These are phyloP conservation scores for Camponotus vicinus DNA, from an alignment of 1,140 invertebrate species.

Conservation along the genomic window DNA sequence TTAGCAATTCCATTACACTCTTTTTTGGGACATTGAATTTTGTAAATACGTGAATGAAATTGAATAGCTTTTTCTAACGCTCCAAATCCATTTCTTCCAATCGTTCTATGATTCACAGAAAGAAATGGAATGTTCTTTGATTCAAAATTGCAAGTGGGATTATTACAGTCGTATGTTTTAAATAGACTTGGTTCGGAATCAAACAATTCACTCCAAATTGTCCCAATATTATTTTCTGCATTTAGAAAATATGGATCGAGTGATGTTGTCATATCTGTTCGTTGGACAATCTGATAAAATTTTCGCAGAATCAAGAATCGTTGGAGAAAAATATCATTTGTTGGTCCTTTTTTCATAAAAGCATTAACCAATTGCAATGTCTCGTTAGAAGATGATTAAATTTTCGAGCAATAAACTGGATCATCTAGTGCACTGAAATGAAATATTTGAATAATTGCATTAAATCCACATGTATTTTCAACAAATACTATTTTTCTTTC, in stretches of 20 bases:
- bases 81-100: neutral
- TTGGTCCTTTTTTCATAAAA: slow-evolving; percentile 24
- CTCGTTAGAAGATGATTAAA: neutral
- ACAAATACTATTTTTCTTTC: neutral
- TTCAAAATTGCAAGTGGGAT: neutral
- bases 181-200: neutral
- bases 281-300: neutral
- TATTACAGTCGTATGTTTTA: slow-evolving; percentile 11
- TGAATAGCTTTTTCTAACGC: slow-evolving; percentile 2
- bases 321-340: neutral
- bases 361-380: slow-evolving; percentile 7
- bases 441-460: slow-evolving; percentile 5
- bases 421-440: neutral
- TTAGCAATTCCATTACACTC: neutral
- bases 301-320: slow-evolving; percentile 2
- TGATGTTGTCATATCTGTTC: neutral
- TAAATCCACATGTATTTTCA: slow-evolving; percentile 1
- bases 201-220: slow-evolving; percentile 7
- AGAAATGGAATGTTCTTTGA: neutral
- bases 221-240: slow-evolving; percentile 1
- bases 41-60: neutral
- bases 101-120: slow-evolving; percentile 12
- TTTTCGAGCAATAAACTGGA: neutral
- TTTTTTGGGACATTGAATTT: neutral
- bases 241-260: slow-evolving; percentile 7